Base-by-base conservation (phyloP, 2,888 invertebrate species). In the Venustoraphidia nigricollis region DNA sequence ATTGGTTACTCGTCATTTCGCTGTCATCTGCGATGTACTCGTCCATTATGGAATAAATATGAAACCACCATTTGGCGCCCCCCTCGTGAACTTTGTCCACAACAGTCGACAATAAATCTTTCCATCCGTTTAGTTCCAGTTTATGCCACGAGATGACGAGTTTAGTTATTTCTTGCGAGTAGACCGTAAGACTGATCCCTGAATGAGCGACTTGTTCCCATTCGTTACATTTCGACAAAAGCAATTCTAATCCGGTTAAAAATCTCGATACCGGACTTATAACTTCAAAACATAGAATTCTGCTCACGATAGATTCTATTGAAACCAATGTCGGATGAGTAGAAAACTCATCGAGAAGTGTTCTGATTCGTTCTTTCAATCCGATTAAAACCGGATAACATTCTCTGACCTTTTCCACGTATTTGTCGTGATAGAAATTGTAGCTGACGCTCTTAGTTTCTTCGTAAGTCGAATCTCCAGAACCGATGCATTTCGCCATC, bases 171-270 rank as follows among this genome's bases (percentile, higher is more conserved):
- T 75, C 73, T 34, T 78, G 65, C n/a, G 89, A 78, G 50, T 86
- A 74, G 1, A 77, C 73, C 1, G 78, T 73, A 59, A 99, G 68
- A 53, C 89, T 89, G 50, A 95, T 90, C 8, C 83, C 84, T 54
- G 76, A 79, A 58, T 91, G 90, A 0, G 95, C 93, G 55, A 88
- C 86, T 57, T 83, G 81, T 63, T 96, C 91, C 96, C 95, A 96
- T 58, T 92, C 86, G 53, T 92, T 79, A 45, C 87, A 73, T 58
- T 88, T 86, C 52, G 83, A 81, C 2, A 96, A 70, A 2, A 98
- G 68, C 44, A 94, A 70, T 65, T 98, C 97, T 46, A 97, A 71
- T 1, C 95, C 95, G 0, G 88, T 85, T 2, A 94, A 76, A 60
- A 91, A 92, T 54, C 92, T 81, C 50, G 91, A 84, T 4, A 97